Evolutionary conservation across 2,888 invertebrate species (phyloP).

Genomic region (Trichopoda pennipes): DNA sequence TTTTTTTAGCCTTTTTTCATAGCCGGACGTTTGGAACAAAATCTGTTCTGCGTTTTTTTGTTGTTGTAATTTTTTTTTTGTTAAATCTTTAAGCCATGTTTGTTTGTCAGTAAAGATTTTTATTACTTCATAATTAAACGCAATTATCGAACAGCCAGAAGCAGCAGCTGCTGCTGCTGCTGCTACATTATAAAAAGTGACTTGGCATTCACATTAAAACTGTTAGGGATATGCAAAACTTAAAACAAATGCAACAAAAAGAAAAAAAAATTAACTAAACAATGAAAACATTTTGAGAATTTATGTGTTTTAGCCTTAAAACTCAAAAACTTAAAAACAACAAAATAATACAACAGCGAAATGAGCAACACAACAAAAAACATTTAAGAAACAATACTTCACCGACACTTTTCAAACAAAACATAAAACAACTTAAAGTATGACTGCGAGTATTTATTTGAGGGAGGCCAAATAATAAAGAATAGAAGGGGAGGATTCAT

Average conservation of each 20-base stretch:
- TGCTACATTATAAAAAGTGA: constrained; percentile 38
- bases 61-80: constrained; percentile 9
- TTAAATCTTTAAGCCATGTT: constrained; percentile 31
- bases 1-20: constrained; percentile 23
- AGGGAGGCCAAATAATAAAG: constrained; percentile 16
- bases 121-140: constrained; percentile 77
- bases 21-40: constrained; percentile 70
- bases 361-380: constrained; percentile 49
- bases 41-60: constrained; percentile 52
- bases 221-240: constrained; percentile 69
- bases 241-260: constrained; percentile 61
- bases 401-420: constrained; percentile 34
- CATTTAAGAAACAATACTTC: constrained; percentile 36
- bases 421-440: constrained; percentile 7
- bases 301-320: constrained; percentile 70
- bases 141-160: constrained; percentile 78
- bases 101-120: constrained; percentile 36
- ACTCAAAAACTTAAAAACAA: constrained; percentile 60
- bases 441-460: constrained; percentile 11
- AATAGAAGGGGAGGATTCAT: constrained; percentile 39
- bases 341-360: constrained; percentile 44
- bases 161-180: constrained; percentile 61
- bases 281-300: constrained; percentile 71
- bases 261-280: constrained; percentile 56
- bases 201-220: constrained; percentile 66